A percentile compares a stretch with the other conserved stretches of the same genome.
These are phyloP conservation scores for Neria commutata DNA, from an alignment of 2,888 invertebrate species.

Conservation along the genomic window DNA sequence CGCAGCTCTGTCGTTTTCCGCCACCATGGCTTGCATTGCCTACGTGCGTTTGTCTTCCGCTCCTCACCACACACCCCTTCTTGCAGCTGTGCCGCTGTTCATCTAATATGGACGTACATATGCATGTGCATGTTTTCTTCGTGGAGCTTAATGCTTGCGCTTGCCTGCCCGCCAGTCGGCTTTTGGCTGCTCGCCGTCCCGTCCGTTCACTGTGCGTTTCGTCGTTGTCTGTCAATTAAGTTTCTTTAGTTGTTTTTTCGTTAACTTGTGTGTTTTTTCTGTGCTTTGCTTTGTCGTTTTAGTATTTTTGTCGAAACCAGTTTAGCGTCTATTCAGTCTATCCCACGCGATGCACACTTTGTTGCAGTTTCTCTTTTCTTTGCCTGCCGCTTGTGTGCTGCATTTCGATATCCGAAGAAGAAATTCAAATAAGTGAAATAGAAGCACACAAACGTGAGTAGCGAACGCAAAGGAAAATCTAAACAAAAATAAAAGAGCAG, in stretches of 20 bases:
- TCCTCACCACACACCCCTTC: too few species aligned
- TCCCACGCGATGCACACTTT: slow-evolving; percentile 1
- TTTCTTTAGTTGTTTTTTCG: slow-evolving; percentile 1
- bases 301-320: slow-evolving; percentile 8
- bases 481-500: not conserved
- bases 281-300: slow-evolving; percentile 15
- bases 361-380: not conserved
- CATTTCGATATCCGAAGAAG: not conserved
- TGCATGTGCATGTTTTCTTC: slow-evolving; percentile 2
- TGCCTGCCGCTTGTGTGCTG: not conserved
- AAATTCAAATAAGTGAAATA: not conserved
- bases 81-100: not conserved
- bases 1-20: too few species aligned
- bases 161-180: not conserved
- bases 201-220: slow-evolving; percentile 5
- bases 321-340: slow-evolving; percentile 11
- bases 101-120: not conserved
- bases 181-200: slow-evolving; percentile 5
- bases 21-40: too few species aligned
- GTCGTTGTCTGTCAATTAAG: slow-evolving; percentile 19
- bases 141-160: not conserved
- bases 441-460: not conserved
- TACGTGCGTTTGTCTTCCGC: too few species aligned
- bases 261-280: not conserved
- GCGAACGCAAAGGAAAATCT: not conserved